Percentiles rank a stretch among this genome's conserved stretches.
These are phyloP conservation scores for Tiliqua scincoides DNA, from an alignment of 2,113 vertebrate species.

Conservation along the genomic window DNA sequence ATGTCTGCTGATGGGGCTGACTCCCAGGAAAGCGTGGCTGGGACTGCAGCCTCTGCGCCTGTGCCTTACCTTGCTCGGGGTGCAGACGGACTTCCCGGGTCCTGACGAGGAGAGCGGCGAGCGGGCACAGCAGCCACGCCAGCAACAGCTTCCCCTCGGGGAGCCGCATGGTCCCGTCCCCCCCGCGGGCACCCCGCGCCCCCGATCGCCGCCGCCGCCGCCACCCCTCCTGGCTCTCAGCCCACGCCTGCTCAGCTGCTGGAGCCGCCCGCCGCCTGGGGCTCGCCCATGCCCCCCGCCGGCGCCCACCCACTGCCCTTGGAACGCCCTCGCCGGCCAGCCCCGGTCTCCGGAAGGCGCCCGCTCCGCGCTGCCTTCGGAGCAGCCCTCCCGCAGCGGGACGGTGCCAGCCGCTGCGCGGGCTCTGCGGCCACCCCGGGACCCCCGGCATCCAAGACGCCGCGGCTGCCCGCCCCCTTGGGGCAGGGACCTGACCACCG, in stretches of 20 bases:
- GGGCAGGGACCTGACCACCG: conserved; percentile 4
- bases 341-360: background rate
- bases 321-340: background rate
- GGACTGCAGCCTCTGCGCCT: conserved; percentile 17
- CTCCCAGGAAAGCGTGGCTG: too few relatives aligned
- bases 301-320: conserved; percentile 2
- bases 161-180: conserved; percentile 81
- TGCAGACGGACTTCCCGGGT: conserved; percentile 82
- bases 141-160: conserved; percentile 85
- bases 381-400: conserved; percentile 8
- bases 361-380: background rate
- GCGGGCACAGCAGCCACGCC: conserved; percentile 83
- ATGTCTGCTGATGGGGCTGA: too few relatives aligned
- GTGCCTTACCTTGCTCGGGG: conserved; percentile 92
- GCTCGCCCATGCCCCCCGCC: conserved; percentile 58
- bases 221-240: conserved; percentile 21
- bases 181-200: conserved; percentile 36
- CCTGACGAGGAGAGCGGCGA: conserved; percentile 79
- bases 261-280: conserved; percentile 30
- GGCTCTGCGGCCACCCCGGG: conserved; percentile 48
- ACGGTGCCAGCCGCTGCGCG: conserved; percentile 22
- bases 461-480: conserved; percentile 68
- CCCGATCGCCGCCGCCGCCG: background rate
- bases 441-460: conserved; percentile 33
- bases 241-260: conserved; percentile 49